Evolutionary conservation across 2,888 invertebrate genomes (phyloP).

Genomic region (Euplexia lucipara): DNA sequence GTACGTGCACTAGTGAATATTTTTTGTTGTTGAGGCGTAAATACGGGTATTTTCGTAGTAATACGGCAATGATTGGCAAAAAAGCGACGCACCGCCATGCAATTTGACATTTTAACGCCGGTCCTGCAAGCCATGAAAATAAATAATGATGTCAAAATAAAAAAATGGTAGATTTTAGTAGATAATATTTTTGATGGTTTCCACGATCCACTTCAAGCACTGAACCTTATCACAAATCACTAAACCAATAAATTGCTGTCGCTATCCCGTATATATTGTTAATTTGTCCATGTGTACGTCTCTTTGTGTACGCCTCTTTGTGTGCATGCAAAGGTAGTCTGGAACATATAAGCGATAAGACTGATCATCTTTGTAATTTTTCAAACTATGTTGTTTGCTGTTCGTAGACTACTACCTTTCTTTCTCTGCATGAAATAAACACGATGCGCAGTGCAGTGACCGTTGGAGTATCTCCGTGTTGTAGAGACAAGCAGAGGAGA

Average conservation of each 20-base stretch:
- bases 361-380: no score
- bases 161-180: slow-evolving; percentile 34
- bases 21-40: slow-evolving; percentile 72
- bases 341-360: background rate
- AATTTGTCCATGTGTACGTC: background rate
- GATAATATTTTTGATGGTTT: background rate
- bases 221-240: background rate
- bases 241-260: background rate
- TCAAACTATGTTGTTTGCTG: background rate
- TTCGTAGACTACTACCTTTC: no score
- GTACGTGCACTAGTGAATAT: slow-evolving; percentile 56
- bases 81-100: slow-evolving; percentile 85
- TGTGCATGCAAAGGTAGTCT: background rate
- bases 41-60: slow-evolving; percentile 78
- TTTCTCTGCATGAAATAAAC: no score
- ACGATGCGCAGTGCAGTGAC: no score
- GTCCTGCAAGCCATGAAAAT: slow-evolving; percentile 48
- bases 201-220: background rate
- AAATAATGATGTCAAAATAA: slow-evolving; percentile 25
- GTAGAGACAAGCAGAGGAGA: no score
- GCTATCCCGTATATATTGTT: background rate
- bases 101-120: slow-evolving; percentile 80
- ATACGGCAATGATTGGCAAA: slow-evolving; percentile 88
- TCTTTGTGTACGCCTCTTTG: background rate
- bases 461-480: no score